A percentile compares a stretch with the other conserved stretches of the same genome.
phyloP scores from a whole-genome alignment of 2,888 invertebrate species.

The Ephialtes manifestator region DNA sequence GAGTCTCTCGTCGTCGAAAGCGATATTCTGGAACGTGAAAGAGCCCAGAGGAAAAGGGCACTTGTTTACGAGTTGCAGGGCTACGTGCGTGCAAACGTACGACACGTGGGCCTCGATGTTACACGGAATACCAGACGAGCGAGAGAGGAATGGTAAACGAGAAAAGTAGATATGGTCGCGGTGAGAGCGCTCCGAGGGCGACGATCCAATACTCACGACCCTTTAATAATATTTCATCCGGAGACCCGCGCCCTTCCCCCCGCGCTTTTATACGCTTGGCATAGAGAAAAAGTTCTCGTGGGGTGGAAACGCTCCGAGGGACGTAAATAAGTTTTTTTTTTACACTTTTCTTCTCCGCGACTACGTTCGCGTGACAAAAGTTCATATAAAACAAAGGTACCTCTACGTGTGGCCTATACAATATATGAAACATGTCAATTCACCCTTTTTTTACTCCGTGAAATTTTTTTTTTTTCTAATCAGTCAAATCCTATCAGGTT shows the following conservation, averaged over 20 bases:
- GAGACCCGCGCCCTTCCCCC: background rate
- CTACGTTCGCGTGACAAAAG: conserved; percentile 45
- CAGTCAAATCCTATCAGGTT: too few species aligned
- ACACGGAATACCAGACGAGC: background rate
- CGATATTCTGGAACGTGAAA: conserved; percentile 3
- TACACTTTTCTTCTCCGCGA: conserved; percentile 46
- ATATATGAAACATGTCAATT: conserved; percentile 26
- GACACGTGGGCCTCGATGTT: conserved; percentile 4
- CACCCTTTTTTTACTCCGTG: too few species aligned
- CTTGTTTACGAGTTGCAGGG: conserved; percentile 54
- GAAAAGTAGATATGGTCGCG: conserved; percentile 56
- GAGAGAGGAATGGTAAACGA: conserved; percentile 42
- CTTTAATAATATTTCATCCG: conserved; percentile 66
- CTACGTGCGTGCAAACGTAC: conserved; percentile 23
- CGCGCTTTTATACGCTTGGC: conserved; percentile 52
- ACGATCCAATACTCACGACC: conserved; percentile 66
- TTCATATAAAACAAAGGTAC: conserved; percentile 40
- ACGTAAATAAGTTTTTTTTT: conserved; percentile 62
- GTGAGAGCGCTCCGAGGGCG: conserved; percentile 27
- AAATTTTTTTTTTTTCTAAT: too few species aligned
- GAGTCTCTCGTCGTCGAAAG: conserved; percentile 27
- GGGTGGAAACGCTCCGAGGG: conserved; percentile 35
- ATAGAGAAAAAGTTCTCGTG: conserved; percentile 15
- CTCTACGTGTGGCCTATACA: background rate
- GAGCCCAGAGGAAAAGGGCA: conserved; percentile 29